Base-by-base conservation (phyloP, 1,140 invertebrate genomes). In the Pogonomyrmex californicus region DNA sequence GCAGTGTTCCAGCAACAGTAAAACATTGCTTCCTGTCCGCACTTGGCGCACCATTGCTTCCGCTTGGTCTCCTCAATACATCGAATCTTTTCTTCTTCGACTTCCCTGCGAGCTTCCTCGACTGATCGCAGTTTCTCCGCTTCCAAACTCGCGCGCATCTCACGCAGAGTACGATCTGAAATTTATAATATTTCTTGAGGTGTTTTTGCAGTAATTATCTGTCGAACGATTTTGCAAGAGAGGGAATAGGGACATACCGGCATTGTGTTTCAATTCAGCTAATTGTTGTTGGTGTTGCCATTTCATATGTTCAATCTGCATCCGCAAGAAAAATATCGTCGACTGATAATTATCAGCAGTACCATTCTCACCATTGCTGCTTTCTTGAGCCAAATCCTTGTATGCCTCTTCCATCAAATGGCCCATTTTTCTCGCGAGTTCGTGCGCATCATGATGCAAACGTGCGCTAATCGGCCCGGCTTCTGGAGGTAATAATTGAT, bases 1-100 rank as follows among this genome's bases (percentile, higher is more conserved):
- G 98, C 97, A 0, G 98, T 99, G 95, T 99, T 99, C 98, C 98
- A 99, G 92, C 98, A 99, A 92, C 98, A 99, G 95, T 98, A 99
- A 93, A 98, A 98, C 87, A 98, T 96, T 0, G 98, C 98, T 95
- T 99, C 98, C 87, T 98, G 97, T 63, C 96, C 96, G 95, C 98
- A 99, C 91, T 97, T 96, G 0, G 98, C 97, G 94, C 98, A 99
- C 98, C 98, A 98, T 92, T 98, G 97, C 93, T 98, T 98, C 51
- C 96, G 96, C 94, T 98, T 98, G 0, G 97, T 96, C 87, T 98
- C 97, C 70, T 97, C 96, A 1, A 98, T 95, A n/a, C 96, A 96
- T 54, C 96, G 96, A 85, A 96, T 92, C 66, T 96, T 96, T 71
- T 98, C 97, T 5, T 96, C 92, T 79, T 97, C 96, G 36, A 96